These are phyloP conservation scores for Microchirus variegatus DNA, from an alignment of 2,797 vertebrate genomes.

Conservation along the genomic window DNA sequence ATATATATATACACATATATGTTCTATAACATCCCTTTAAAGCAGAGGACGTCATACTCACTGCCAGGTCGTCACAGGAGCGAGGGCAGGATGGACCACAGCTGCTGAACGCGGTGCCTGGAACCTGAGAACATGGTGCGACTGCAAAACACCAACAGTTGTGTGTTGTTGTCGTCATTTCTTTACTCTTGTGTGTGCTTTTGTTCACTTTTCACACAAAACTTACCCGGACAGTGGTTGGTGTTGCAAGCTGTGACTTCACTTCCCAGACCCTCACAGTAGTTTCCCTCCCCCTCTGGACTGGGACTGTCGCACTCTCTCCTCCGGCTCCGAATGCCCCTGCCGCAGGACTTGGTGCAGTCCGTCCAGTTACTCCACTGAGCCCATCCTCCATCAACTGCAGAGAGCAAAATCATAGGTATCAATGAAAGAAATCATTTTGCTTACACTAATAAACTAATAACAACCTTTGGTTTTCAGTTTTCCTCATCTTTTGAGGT, in stretches of 20 bases:
- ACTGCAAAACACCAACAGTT: conserved; percentile 66
- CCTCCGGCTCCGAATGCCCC: conserved; percentile 81
- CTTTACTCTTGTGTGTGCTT: background rate
- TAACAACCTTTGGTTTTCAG: too few relatives aligned
- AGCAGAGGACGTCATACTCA: too few relatives aligned
- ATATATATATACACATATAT: too few relatives aligned
- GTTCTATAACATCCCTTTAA: too few relatives aligned
- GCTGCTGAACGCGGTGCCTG: conserved; percentile 82
- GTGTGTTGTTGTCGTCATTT: background rate
- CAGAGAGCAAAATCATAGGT: conserved; percentile 11
- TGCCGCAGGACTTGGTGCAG: conserved; percentile 88
- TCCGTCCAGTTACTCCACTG: conserved; percentile 85
- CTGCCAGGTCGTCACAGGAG: conserved; percentile 87
- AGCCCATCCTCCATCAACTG: conserved; percentile 85
- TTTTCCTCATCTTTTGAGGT: too few relatives aligned
- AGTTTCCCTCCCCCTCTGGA: conserved; percentile 82
- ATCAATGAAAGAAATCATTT: too few relatives aligned
- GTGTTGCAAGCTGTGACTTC: conserved; percentile 80
- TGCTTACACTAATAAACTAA: too few relatives aligned
- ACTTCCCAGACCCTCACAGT: conserved; percentile 85
- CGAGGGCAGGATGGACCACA: conserved; percentile 90
- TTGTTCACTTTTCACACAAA: background rate
- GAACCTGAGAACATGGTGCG: conserved; percentile 78
- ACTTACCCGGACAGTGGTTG: conserved; percentile 83
- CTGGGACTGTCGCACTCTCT: conserved; percentile 83